These are phyloP conservation scores for Drosophila ustulata DNA, from an alignment of 2,888 invertebrate species.

Conservation along the genomic window DNA sequence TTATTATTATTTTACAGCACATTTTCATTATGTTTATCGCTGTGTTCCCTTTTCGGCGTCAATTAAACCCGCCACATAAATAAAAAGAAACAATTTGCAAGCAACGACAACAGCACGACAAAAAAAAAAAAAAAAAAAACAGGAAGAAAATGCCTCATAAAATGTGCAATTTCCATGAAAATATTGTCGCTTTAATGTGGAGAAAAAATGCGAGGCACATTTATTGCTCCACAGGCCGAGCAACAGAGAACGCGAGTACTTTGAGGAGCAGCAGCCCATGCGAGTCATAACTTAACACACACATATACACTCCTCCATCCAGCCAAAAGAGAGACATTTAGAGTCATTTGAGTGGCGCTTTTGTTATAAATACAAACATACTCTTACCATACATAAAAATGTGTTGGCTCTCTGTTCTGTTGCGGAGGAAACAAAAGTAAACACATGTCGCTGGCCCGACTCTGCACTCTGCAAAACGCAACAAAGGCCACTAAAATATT, in stretches of 20 bases:
- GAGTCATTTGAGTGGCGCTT: conserved; percentile 70
- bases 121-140: conserved; percentile 28
- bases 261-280: conserved; percentile 40
- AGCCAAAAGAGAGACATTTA: conserved; percentile 42
- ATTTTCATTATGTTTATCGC: conserved; percentile 66
- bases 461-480: conserved; percentile 52
- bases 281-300: conserved; percentile 61
- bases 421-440: conserved; percentile 60
- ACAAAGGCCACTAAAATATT: conserved; percentile 78
- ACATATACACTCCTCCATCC: conserved; percentile 5
- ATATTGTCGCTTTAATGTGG: conserved; percentile 68
- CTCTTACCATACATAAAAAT: conserved; percentile 41
- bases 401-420: conserved; percentile 10
- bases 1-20: conserved; percentile 4
- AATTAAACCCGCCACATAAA: conserved; percentile 72
- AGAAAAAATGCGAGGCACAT: conserved; percentile 68
- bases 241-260: conserved; percentile 18
- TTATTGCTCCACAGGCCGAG: conserved; percentile 47
- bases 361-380: conserved; percentile 69
- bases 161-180: conserved; percentile 73
- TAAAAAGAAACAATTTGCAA: conserved; percentile 64
- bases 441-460: conserved; percentile 51
- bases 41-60: conserved; percentile 29
- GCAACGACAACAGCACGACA: not conserved
- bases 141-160: conserved; percentile 43